These are phyloP conservation scores for Cyanistes caeruleus DNA, from an alignment of 2,113 vertebrate species.

Conservation along the genomic window DNA sequence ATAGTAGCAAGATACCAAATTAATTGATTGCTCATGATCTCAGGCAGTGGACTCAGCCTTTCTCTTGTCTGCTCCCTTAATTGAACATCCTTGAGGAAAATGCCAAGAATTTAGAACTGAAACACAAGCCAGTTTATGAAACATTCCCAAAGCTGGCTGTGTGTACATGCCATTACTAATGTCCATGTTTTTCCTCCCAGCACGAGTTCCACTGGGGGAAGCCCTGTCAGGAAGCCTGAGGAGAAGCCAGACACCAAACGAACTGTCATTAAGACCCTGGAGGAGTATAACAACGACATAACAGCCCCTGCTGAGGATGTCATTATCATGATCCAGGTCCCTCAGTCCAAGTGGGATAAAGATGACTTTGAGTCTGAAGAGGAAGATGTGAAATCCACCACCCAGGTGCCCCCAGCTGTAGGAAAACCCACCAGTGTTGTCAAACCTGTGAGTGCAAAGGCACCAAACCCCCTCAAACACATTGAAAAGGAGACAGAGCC, in stretches of 20 bases:
- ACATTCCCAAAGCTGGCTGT: background rate
- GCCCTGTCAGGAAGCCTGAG: slow-evolving; percentile 81
- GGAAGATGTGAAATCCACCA: slow-evolving; percentile 79
- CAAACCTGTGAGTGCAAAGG: slow-evolving; percentile 69
- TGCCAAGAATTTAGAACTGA: background rate
- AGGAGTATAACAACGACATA: slow-evolving; percentile 84
- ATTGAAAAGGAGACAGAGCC: slow-evolving; percentile 71
- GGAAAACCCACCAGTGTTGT: slow-evolving; percentile 73
- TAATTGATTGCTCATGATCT: slow-evolving; percentile 14
- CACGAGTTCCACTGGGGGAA: slow-evolving; percentile 86
- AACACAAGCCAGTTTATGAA: background rate
- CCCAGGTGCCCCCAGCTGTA: slow-evolving; percentile 43
- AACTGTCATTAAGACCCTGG: slow-evolving; percentile 83
- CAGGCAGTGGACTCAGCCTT: background rate
- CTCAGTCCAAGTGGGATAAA: slow-evolving; percentile 87
- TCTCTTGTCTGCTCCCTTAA: background rate
- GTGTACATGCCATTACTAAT: background rate
- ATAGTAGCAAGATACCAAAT: background rate
- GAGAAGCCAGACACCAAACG: slow-evolving; percentile 81
- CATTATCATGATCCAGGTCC: slow-evolving; percentile 89
- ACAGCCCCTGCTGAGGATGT: slow-evolving; percentile 82
- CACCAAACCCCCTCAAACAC: slow-evolving; percentile 64
- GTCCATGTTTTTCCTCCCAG: slow-evolving; percentile 14
- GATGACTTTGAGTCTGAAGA: slow-evolving; percentile 87
- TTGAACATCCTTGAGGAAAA: background rate